These are phyloP conservation scores for Athrips mouffetella DNA, from an alignment of 2,888 invertebrate genomes.

Conservation along the genomic window DNA sequence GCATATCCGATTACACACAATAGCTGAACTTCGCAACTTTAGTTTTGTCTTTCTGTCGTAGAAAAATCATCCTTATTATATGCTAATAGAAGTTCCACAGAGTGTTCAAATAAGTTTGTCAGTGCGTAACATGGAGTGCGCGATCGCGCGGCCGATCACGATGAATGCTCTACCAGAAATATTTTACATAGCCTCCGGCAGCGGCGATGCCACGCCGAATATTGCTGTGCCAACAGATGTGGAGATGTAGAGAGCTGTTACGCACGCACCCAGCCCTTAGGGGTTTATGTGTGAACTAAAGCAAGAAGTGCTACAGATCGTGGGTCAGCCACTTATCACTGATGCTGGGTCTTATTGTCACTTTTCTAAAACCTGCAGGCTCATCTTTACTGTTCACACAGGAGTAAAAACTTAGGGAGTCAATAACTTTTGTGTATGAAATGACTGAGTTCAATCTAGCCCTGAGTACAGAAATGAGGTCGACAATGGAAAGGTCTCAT, in stretches of 20 bases:
- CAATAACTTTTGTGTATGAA: no score
- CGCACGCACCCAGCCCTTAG: constrained; percentile 18
- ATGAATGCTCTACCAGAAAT: constrained; percentile 78
- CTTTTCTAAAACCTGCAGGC: no score
- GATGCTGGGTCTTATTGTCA: no score
- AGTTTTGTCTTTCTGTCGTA: constrained; percentile 21
- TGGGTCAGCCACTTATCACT: no score
- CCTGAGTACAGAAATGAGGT: no score
- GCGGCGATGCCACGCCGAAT: constrained; percentile 61
- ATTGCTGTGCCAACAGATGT: constrained; percentile 71
- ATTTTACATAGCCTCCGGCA: constrained; percentile 75
- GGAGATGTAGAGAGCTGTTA: constrained; percentile 47
- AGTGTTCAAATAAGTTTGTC: constrained; percentile 39
- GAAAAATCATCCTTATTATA: constrained; percentile 39
- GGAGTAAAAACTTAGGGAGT: no score
- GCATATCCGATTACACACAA: constrained; percentile 67
- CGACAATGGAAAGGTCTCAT: no score
- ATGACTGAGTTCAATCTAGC: no score
- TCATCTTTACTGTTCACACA: no score
- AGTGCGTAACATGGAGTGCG: constrained; percentile 56
- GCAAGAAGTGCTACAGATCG: no score
- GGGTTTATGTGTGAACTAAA: no score
- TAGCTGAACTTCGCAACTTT: constrained; percentile 51
- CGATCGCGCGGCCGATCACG: constrained; percentile 72
- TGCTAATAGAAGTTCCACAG: constrained; percentile 34